Base-by-base conservation (phyloP, 2,888 invertebrate genomes). In the Apocheima hispidaria region DNA sequence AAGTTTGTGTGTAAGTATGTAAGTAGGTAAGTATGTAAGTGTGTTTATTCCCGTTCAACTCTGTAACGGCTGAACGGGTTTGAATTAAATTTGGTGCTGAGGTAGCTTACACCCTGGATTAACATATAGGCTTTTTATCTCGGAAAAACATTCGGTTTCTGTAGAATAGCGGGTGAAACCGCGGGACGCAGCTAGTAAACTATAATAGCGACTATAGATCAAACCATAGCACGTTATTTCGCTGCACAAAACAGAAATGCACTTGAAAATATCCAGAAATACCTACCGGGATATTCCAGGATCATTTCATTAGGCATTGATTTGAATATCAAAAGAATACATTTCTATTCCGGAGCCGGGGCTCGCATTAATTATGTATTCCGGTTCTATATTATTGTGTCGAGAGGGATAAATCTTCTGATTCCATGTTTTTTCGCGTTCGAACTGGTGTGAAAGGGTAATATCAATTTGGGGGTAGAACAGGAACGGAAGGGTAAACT, bases 251-350 rank as follows among this genome's bases (percentile, higher is more conserved):
- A 44, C 30, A 38, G 12, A 21, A 40, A 43, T 43, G 56, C 41
- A 60, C 44, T 56, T 44, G 28, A 48, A 48, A 36, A 48, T 46
- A 54, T 41, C 41, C 52, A 6, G 35, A 26, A 56, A 49, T 63
- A 69, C 60, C 66, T 70, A 43, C 71, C 51, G 28, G 20, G 38
- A 51, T 51, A 51, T 51, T 67, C 20, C 54, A 60, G 74, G 78
- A 77, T 79, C 77, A 79, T 83, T 81, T 83, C 83, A 81, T 84
- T 83, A 83, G 78, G 71, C 74, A 66, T 72, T 71, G 75, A 84
- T 86, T 86, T 83, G 77, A 84, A 86, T 86, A 79, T 84, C 85
- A 86, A 86, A 84, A 79, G 85, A 84, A 86, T 86, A 83, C 72
- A 83, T 83, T 82, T 76, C 55, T 51, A 55, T 46, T 43, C 50